Conservation (phyloP, 23 tunicate species). For the Ciona savignyi region DNA sequence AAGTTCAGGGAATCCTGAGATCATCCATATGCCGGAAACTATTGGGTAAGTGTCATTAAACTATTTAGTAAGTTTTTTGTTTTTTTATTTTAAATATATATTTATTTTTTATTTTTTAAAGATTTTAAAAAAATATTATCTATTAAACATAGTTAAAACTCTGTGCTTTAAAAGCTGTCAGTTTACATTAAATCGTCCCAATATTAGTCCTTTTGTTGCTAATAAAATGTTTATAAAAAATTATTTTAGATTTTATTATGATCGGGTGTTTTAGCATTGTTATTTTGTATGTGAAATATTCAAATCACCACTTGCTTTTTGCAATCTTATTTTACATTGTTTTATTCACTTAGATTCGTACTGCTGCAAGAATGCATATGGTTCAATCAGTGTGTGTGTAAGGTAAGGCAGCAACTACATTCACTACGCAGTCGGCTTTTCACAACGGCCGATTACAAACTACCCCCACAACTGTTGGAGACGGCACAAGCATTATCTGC, state of each 20-base stretch:
- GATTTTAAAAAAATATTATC: too few relatives aligned
- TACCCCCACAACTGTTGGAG: constrained; percentile 17
- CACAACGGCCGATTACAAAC: constrained; percentile 42
- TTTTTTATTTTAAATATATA: too few relatives aligned
- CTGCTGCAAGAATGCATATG: constrained; percentile 80
- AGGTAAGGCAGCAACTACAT: constrained; percentile 48
- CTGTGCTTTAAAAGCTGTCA: too few relatives aligned
- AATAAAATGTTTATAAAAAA: too few relatives aligned
- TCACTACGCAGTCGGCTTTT: constrained; percentile 21
- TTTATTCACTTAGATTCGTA: constrained; percentile 45
- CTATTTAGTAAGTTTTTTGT: too few relatives aligned
- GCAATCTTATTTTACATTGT: too few relatives aligned
- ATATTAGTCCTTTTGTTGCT: too few relatives aligned
- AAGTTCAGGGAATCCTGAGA: constrained; percentile 28
- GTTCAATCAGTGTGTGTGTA: constrained; percentile 61
- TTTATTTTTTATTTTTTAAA: not conserved
- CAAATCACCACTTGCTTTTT: too few relatives aligned
- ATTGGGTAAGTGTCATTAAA: constrained; percentile 33
- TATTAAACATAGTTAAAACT: not conserved
- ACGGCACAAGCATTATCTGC: constrained; percentile 41
- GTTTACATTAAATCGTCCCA: too few relatives aligned
- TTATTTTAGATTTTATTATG: too few relatives aligned
- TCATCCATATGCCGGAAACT: constrained; percentile 59
- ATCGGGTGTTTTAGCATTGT: too few relatives aligned
- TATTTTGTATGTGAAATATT: too few relatives aligned